phyloP scores from a whole-genome alignment of 2,888 invertebrate genomes.

The Cephus pulcher region DNA sequence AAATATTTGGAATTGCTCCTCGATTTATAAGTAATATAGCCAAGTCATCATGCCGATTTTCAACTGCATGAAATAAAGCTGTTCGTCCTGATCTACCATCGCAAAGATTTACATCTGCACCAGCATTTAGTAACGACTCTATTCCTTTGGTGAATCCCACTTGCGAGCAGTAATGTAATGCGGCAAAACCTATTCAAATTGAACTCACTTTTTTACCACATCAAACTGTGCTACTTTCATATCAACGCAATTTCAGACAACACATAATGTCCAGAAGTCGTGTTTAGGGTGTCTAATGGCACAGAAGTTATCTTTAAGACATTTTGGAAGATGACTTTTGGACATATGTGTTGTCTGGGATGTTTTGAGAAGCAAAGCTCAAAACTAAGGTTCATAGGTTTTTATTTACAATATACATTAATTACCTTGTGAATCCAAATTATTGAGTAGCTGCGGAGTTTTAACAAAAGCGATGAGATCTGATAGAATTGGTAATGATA shows the following conservation, averaged over 20 bases:
- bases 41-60: slow-evolving; percentile 39
- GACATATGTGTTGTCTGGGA: too few species aligned
- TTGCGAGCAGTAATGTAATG: slow-evolving; percentile 56
- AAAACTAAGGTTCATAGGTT: not conserved
- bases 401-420: not conserved
- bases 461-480: slow-evolving; percentile 38
- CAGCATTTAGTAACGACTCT: slow-evolving; percentile 36
- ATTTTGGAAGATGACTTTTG: too few species aligned
- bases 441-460: slow-evolving; percentile 32
- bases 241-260: too few species aligned
- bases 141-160: slow-evolving; percentile 44
- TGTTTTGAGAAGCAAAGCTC: too few species aligned
- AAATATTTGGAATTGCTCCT: slow-evolving; percentile 45
- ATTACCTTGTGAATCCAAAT: slow-evolving; percentile 45
- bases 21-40: slow-evolving; percentile 39
- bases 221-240: not conserved
- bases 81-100: slow-evolving; percentile 58
- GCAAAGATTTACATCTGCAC: slow-evolving; percentile 48
- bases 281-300: too few species aligned
- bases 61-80: slow-evolving; percentile 56
- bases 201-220: too few species aligned
- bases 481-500: slow-evolving; percentile 37
- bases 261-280: too few species aligned
- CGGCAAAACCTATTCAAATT: slow-evolving; percentile 45
- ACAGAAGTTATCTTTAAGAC: too few species aligned